Percentiles rank a stretch among this genome's conserved stretches.
Evolutionary conservation across 2,113 vertebrate genomes (phyloP).

Genomic region (Myotis davidii): DNA sequence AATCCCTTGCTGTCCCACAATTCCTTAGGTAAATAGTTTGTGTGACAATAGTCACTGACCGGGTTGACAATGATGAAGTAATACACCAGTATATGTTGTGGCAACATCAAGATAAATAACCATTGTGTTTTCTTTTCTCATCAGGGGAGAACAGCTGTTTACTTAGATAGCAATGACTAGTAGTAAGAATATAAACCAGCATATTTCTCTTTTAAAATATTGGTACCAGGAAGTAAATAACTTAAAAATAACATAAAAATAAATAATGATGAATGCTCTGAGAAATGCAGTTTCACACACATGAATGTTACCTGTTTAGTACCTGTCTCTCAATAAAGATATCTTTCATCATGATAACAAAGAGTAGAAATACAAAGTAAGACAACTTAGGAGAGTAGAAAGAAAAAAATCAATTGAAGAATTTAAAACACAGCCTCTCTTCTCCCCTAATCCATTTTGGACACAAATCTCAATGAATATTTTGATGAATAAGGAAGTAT

Average conservation of each 20-base stretch:
- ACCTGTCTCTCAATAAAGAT: background rate
- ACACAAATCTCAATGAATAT: background rate
- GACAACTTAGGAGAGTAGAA: background rate
- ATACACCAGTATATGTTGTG: background rate
- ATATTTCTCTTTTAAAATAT: background rate
- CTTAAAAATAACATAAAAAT: background rate
- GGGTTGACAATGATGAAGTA: background rate
- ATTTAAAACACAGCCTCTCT: background rate
- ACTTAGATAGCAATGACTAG: background rate
- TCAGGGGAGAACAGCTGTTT: background rate
- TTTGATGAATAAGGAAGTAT: background rate
- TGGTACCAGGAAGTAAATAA: background rate
- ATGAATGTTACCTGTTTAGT: background rate
- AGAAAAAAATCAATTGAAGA: slow-evolving; percentile 27
- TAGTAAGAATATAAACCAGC: background rate
- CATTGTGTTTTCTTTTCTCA: background rate
- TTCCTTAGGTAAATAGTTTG: background rate
- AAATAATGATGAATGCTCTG: background rate
- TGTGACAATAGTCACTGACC: background rate
- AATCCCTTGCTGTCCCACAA: background rate
- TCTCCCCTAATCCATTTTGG: background rate
- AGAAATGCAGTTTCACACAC: background rate
- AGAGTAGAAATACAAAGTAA: background rate
- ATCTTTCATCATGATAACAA: background rate
- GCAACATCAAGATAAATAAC: background rate